Evolutionary conservation across 2,113 vertebrate species (phyloP), one percentile per base, ranked within the genome.

Genomic region (Oryzias javanicus): DNA sequence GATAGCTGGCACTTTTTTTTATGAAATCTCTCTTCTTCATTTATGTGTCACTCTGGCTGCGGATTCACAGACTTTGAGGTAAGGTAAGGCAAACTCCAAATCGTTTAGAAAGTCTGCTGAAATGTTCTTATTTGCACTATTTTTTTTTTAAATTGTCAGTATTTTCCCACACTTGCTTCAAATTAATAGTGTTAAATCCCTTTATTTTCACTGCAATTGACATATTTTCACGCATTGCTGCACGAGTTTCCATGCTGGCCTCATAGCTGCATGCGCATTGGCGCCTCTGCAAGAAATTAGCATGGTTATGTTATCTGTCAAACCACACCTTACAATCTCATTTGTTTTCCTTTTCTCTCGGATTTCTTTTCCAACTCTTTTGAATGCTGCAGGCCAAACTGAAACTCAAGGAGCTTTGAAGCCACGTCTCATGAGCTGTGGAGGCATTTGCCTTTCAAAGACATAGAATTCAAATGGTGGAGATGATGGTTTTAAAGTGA

Each of bases 41-140:
- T 79, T 60, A 81, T 79, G 72, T 83, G 76, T 81, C 79, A 76
- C 67, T 54, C 50, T 54, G 64, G 64, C 77, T 67, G 55, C 69
- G 72, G 72, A 76, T 73, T 81, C 57, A 70, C 59, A 75, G 71
- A 81, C 59, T 49, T 54, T 59, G 64, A 70, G 71, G 75, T 12
- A 49, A 86, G 87, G 87, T 89, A 86, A 83, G 80, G 51, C 56
- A 61, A 67, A 59, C 67, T 74, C 56, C 72, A 67, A 68, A 73
- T 61, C 25, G 27, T 42, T 55, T 51, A 44, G 40, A 17, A 60
- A 50, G 46, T 62, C 48, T 35, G 35, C 35, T 35, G 2, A 35
- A 2, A 35, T 35, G 1, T 35, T 35, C 7, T 35, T 35, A 12
- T 35, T 35, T 35, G 35, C 6, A 1, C 29, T 8, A 8, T 35